Percentiles rank a stretch among this genome's conserved stretches.
Evolutionary conservation across 2,888 invertebrate genomes (phyloP).

Genomic region (Drosophila gaucha): DNA sequence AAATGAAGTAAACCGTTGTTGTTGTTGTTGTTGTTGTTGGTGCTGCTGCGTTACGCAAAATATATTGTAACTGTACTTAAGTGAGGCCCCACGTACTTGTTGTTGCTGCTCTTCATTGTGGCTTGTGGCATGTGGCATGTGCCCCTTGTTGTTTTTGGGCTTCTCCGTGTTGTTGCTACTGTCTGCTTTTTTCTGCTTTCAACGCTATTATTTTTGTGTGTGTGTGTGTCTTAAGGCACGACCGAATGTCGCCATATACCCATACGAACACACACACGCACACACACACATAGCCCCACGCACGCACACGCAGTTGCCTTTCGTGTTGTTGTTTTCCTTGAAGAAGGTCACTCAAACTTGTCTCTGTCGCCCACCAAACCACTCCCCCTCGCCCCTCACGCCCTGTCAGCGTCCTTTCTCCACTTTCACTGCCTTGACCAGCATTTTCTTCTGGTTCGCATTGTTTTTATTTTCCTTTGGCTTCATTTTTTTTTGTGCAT

Average conservation of each 20-base stretch:
- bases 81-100: conserved; percentile 31
- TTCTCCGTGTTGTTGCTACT: conserved; percentile 23
- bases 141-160: conserved; percentile 6
- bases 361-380: neutral
- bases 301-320: conserved; percentile 37
- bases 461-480: neutral
- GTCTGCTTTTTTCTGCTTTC: conserved; percentile 34
- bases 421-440: conserved; percentile 63
- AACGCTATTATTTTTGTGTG: conserved; percentile 46
- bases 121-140: conserved; percentile 22
- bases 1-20: conserved; percentile 14
- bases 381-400: neutral
- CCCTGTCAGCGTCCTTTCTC: conserved; percentile 10
- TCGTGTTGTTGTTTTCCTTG: conserved; percentile 63
- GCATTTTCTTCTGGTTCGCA: conserved; percentile 25
- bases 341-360: conserved; percentile 63
- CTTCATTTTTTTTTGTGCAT: conserved; percentile 41
- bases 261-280: conserved; percentile 6
- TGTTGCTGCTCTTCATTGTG: conserved; percentile 8
- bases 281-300: conserved; percentile 3
- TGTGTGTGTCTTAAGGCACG: conserved; percentile 39
- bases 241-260: conserved; percentile 41
- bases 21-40: conserved; percentile 21
- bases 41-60: conserved; percentile 48
- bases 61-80: conserved; percentile 49